Evolutionary conservation across 2,113 vertebrate genomes (phyloP).

Genomic region (Clupea harengus): DNA sequence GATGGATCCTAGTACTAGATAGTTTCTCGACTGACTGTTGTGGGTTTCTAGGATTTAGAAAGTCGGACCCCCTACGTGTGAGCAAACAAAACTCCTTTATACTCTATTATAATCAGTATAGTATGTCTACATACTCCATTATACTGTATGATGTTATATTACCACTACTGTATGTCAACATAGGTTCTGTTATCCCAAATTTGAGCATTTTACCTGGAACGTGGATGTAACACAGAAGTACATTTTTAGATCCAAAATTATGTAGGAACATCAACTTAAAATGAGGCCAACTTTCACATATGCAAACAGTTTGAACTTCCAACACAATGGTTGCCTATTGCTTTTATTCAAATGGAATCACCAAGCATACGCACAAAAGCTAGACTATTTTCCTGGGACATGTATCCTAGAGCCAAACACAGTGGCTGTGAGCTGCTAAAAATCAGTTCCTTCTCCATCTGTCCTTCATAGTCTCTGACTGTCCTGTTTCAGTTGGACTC

Average conservation of each 20-base stretch:
- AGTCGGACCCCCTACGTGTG: neutral
- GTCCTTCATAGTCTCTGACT: neutral
- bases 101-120: too few species aligned
- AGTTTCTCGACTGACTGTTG: neutral
- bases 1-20: neutral
- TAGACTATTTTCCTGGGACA: neutral
- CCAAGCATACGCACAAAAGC: neutral
- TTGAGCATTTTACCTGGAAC: neutral
- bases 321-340: neutral
- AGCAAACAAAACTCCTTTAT: neutral
- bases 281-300: neutral
- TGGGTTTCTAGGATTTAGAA: neutral
- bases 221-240: neutral
- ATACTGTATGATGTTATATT: neutral
- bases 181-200: neutral
- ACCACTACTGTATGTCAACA: neutral
- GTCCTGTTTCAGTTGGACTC: neutral
- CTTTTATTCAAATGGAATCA: neutral
- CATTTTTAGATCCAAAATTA: neutral
- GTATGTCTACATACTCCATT: too few species aligned
- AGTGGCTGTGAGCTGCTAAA: neutral
- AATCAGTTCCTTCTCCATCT: neutral
- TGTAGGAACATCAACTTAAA: neutral
- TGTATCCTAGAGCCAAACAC: neutral
- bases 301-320: slow-evolving; percentile 10